phyloP scores from a whole-genome alignment of 2,888 invertebrate species.

The Agriopis marginaria region DNA sequence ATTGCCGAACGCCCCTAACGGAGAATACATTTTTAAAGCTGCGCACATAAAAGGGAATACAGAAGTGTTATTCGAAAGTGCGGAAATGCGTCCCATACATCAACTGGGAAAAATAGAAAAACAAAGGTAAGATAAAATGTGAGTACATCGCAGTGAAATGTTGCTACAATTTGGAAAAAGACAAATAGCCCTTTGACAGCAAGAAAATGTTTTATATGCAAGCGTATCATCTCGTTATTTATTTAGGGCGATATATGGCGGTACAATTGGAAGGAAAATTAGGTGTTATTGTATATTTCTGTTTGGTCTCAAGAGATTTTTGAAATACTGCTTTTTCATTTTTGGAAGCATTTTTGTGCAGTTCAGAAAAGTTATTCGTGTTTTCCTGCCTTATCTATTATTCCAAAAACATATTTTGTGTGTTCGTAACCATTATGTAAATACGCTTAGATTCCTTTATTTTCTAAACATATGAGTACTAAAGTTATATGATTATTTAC shows the following conservation, averaged over 20 bases:
- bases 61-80: constrained; percentile 80
- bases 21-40: constrained; percentile 83
- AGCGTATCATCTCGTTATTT: constrained; percentile 49
- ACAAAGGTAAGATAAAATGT: constrained; percentile 79
- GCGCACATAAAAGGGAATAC: constrained; percentile 82
- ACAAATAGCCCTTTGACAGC: constrained; percentile 75
- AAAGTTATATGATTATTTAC: no score
- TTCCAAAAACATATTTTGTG: neutral
- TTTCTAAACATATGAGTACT: neutral
- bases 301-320: constrained; percentile 37
- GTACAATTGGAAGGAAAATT: constrained; percentile 42
- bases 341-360: neutral
- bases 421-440: neutral
- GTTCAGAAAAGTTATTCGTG: neutral
- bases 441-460: neutral
- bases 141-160: constrained; percentile 78
- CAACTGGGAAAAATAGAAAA: constrained; percentile 82
- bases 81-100: constrained; percentile 84
- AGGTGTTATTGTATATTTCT: constrained; percentile 37
- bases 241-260: constrained; percentile 42
- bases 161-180: constrained; percentile 77
- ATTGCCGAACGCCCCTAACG: constrained; percentile 65
- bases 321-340: constrained; percentile 28
- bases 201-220: constrained; percentile 67
- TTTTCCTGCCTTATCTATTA: neutral